Conservation (phyloP, 2,797 vertebrate species). For the Sebastes itinus region DNA sequence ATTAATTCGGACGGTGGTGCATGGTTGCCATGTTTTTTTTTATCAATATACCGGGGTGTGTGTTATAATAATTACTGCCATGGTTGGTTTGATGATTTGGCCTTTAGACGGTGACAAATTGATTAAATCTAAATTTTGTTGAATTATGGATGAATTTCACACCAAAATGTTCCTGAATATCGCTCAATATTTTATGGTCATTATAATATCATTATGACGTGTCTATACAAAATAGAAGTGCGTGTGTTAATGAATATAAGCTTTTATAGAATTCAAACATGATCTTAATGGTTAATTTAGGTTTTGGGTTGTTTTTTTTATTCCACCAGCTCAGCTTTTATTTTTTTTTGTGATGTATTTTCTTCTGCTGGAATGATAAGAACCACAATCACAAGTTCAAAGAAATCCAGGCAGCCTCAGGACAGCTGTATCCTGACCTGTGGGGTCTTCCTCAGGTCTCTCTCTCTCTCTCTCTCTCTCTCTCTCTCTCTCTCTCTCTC, state of each 20-base stretch:
- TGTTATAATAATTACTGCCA: no score
- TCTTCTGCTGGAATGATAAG: background rate
- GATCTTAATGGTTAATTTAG: background rate
- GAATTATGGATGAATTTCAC: background rate
- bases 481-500: background rate
- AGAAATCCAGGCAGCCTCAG: background rate
- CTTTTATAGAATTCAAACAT: background rate
- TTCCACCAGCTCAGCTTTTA: background rate
- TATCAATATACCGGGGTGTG: no score
- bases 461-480: background rate
- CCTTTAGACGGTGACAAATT: background rate
- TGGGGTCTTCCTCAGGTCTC: background rate
- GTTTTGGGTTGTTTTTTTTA: background rate
- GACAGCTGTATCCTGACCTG: background rate
- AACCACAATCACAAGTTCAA: background rate
- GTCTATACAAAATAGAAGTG: no score
- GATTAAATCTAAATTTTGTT: background rate
- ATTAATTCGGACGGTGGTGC: no score
- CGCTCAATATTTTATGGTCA: background rate
- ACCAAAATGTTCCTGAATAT: no score
- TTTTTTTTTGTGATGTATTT: background rate
- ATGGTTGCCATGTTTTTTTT: no score
- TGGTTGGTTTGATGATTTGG: background rate
- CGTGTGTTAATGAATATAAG: no score
- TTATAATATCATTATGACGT: background rate